Conservation (phyloP, 2,888 invertebrate genomes). For the Blera fallax region DNA sequence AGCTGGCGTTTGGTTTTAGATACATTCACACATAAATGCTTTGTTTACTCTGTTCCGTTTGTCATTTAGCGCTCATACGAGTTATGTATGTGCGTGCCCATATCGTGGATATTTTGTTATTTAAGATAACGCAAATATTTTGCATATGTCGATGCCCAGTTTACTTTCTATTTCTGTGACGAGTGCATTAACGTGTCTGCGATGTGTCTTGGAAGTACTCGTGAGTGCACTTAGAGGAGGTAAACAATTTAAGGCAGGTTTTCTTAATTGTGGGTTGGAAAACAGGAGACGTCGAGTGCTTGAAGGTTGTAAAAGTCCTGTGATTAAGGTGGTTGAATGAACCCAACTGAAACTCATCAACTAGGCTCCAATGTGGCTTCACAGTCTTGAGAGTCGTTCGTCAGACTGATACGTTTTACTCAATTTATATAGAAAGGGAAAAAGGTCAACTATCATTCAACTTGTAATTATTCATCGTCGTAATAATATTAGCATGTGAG, state of each 20-base stretch:
- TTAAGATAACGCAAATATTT: slow-evolving; percentile 31
- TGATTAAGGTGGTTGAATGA: too few species aligned
- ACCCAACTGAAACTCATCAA: too few species aligned
- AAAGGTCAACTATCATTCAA: too few species aligned
- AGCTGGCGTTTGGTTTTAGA: neutral
- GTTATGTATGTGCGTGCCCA: neutral
- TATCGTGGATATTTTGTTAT: neutral
- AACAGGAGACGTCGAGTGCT: neutral
- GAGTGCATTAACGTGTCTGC: slow-evolving; percentile 22
- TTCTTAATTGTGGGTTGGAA: neutral
- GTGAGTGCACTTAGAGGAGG: neutral
- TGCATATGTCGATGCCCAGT: neutral
- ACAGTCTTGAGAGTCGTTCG: too few species aligned
- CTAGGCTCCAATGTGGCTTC: too few species aligned
- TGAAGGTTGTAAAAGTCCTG: neutral
- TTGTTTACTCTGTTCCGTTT: neutral
- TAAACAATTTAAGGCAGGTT: neutral
- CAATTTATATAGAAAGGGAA: too few species aligned
- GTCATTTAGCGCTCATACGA: neutral
- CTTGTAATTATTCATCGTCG: too few species aligned
- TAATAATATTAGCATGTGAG: too few species aligned
- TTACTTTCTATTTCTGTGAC: slow-evolving; percentile 35
- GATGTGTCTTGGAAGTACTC: neutral
- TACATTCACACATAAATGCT: neutral
- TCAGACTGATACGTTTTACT: too few species aligned